These are phyloP conservation scores for Dorcus parallelipipedus DNA, from an alignment of 2,888 invertebrate species.

Conservation along the genomic window DNA sequence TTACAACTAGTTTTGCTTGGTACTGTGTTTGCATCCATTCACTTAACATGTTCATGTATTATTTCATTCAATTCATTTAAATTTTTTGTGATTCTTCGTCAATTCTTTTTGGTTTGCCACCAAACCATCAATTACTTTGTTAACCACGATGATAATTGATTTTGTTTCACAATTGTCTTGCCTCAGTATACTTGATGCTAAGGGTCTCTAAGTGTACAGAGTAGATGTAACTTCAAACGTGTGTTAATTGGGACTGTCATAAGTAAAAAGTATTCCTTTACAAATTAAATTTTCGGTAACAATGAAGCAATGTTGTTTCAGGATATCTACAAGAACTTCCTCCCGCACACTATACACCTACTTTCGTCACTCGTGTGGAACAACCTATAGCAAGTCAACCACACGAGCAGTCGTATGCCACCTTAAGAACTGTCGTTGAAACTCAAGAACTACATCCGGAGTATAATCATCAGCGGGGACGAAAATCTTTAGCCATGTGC, in stretches of 20 bases:
- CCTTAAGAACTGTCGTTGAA: constrained; percentile 54
- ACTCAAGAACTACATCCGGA: constrained; percentile 41
- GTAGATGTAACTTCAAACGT: not conserved
- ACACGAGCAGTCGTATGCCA: constrained; percentile 55
- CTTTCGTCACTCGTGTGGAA: constrained; percentile 68
- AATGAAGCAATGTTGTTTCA: constrained; percentile 46
- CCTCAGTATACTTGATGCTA: no score
- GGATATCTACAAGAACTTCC: constrained; percentile 77
- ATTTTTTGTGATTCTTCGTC: no score
- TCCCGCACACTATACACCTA: constrained; percentile 73
- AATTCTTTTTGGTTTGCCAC: no score
- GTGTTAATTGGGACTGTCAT: not conserved
- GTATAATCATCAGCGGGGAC: constrained; percentile 46
- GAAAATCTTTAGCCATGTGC: constrained; percentile 77
- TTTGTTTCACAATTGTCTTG: no score
- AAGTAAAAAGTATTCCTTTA: not conserved
- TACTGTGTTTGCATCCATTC: no score
- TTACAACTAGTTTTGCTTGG: no score
- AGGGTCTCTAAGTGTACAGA: no score
- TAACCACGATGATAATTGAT: no score
- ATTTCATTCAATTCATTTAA: no score
- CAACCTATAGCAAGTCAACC: constrained; percentile 51
- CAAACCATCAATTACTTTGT: no score
- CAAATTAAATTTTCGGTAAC: constrained; percentile 1
- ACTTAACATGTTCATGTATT: no score